phyloP scores from a whole-genome alignment of 92 coral and sea anemone species.

The Porites cylindrica region DNA sequence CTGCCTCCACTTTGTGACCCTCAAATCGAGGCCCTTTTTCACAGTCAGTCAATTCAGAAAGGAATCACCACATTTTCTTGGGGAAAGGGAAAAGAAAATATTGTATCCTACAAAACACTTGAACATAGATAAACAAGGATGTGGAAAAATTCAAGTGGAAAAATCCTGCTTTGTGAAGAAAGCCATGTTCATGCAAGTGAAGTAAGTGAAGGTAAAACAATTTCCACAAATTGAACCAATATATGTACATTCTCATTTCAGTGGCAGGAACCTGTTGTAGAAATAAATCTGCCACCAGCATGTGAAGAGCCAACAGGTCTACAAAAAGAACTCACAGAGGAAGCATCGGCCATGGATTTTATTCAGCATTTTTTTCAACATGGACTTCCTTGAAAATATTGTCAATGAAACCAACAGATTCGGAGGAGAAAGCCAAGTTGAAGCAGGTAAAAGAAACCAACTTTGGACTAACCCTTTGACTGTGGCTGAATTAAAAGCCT shows the following conservation, averaged over 20 bases:
- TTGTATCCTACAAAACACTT: no score
- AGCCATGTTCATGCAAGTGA: no score
- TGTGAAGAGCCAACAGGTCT: constrained; percentile 18
- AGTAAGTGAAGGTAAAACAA: no score
- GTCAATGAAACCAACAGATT: constrained; percentile 41
- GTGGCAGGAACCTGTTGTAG: constrained; percentile 13
- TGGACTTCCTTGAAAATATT: constrained; percentile 12
- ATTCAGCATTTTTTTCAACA: constrained; percentile 32
- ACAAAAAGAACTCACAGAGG: constrained; percentile 22
- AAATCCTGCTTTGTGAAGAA: no score
- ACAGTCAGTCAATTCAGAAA: no score
- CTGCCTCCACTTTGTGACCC: no score
- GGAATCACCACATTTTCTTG: no score
- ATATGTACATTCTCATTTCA: not conserved
- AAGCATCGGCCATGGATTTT: constrained; percentile 39
- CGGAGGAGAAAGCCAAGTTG: not conserved
- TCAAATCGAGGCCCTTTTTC: no score
- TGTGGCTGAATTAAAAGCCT: constrained; percentile 34
- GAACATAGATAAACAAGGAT: no score
- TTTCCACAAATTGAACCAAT: no score
- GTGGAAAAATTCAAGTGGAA: no score
- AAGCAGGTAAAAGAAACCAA: constrained; percentile 33
- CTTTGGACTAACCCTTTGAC: constrained; percentile 33
- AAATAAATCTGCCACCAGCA: constrained; percentile 24
- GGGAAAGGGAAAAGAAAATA: no score